Conservation (phyloP, 2,797 vertebrate genomes). For the Etheostoma perlongum region DNA sequence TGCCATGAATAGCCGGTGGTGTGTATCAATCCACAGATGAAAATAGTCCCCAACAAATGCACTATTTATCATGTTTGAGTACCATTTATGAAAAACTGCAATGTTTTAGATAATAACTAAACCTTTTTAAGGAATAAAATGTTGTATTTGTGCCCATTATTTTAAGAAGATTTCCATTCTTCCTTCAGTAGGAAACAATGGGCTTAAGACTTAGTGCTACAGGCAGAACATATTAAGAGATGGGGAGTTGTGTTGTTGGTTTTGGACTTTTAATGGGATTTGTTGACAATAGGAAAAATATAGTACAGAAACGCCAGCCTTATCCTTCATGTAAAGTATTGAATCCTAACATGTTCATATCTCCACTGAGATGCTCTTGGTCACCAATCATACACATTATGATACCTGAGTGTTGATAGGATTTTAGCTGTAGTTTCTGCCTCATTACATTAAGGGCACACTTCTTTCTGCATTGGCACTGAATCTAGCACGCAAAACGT, state of each 20-base stretch:
- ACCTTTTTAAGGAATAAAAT: not conserved
- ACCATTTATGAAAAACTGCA: not conserved
- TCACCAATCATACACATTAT: not conserved
- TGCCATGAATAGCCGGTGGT: not conserved
- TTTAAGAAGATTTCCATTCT: not conserved
- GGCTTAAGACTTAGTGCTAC: not conserved
- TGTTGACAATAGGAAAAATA: too few species aligned
- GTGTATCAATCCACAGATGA: not conserved
- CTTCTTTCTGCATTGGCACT: not conserved
- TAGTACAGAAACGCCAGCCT: not conserved
- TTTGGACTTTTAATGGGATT: too few species aligned
- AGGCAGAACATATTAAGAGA: not conserved
- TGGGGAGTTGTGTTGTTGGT: too few species aligned
- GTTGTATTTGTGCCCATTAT: not conserved
- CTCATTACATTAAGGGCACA: not conserved
- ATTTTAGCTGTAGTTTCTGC: not conserved
- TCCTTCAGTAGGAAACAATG: not conserved
- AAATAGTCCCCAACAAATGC: not conserved
- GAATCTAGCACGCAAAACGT: not conserved
- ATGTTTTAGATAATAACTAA: not conserved
- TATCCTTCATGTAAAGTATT: not conserved
- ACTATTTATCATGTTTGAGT: slow-evolving; percentile 2
- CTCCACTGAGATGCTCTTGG: not conserved
- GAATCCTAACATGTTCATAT: not conserved
- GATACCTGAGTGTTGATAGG: not conserved